Evolutionary conservation across 2,888 invertebrate species (phyloP), one percentile per base, ranked within the genome.

Genomic region (Sinhomidia bicolor): DNA sequence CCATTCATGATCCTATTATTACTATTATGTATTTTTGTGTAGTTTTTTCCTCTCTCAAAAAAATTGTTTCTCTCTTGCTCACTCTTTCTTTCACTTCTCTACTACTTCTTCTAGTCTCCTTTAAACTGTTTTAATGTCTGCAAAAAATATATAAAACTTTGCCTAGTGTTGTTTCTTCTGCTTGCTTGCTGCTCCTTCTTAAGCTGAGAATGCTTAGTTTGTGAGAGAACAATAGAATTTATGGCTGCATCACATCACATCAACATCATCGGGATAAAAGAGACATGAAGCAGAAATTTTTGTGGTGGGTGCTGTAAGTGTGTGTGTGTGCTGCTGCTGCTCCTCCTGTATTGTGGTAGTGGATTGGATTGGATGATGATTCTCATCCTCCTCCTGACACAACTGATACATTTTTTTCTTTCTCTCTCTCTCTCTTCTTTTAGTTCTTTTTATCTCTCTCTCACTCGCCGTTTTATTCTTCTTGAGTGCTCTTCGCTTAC

Each of bases 161-260:
- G 68, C 41, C 29, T 29, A n/a, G n/a, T 54, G 47, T 47, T 54
- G 14, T 54, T 54, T 54, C 17, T 54, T n/a, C n/a, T 54, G 26
- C 26, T 62, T 14, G 26, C 36, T 36, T 36, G 7, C 36, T 68
- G 41, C 74, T 74, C 17, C 76, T 76, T 17, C 47, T 51, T 76
- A 79, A 79, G 41, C 36, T 57, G 83, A 47, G n/a, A 81, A 71
- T 54, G 83, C 82, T 83, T 74, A 79, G 82, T 51, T 80, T 80
- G 41, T n/a, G 79, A 78, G 79, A 20, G 79, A 79, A 79, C 79
- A 79, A 79, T 79, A 79, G 79, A 79, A 79, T 57, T 79, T 79
- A 79, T 79, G 79, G 79, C 79, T 60, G 60, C 79, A 79, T 79
- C 79, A 79, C 79, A 79, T 79, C 79, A 79, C 79, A 79, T 79